These are phyloP conservation scores for Sula dactylatra DNA, from an alignment of 2,113 vertebrate species.

Conservation along the genomic window DNA sequence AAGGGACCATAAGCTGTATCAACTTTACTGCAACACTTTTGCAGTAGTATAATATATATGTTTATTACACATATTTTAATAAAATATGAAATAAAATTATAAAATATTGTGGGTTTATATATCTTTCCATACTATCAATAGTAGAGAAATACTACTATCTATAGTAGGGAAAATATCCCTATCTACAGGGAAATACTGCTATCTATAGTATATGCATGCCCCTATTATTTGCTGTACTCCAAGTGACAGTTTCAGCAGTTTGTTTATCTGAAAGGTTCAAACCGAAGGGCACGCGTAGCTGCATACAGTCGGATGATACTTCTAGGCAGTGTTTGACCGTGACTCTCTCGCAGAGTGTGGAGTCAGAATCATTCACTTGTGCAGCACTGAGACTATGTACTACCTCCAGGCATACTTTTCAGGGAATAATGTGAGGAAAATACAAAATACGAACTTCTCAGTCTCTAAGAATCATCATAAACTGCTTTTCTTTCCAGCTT, in stretches of 20 bases:
- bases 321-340: not conserved
- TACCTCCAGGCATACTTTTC: not conserved
- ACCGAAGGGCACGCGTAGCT: not conserved
- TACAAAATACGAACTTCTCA: rapidly evolving
- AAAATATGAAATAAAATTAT: not conserved
- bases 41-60: not conserved
- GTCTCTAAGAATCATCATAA: not conserved
- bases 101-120: not conserved
- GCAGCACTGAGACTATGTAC: not conserved
- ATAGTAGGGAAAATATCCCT: not conserved
- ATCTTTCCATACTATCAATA: not conserved
- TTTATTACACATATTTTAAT: not conserved
- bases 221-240: not conserved
- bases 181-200: not conserved
- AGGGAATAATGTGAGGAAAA: not conserved
- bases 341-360: rapidly evolving
- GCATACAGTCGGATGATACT: not conserved
- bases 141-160: not conserved
- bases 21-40: not conserved
- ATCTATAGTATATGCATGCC: not conserved
- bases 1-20: not conserved
- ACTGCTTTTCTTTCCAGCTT: not conserved
- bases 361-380: not conserved
- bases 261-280: not conserved
- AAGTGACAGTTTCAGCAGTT: not conserved